Conservation (phyloP, 1,140 invertebrate species). For the Euschistus heros region DNA sequence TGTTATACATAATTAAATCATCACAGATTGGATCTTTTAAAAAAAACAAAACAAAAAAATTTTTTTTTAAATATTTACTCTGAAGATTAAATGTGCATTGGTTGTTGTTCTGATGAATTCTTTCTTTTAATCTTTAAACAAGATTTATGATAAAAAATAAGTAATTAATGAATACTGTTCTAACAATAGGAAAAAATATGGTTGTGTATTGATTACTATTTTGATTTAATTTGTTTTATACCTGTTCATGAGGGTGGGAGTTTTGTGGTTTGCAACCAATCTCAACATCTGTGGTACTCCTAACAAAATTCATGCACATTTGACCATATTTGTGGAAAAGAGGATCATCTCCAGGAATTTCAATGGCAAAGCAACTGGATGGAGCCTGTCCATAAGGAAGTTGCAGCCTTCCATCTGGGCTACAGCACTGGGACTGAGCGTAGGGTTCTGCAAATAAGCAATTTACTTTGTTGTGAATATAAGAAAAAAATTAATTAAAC, state of each 20-base stretch:
- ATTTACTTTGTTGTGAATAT: too few species aligned
- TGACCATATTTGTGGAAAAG: slow-evolving; percentile 55
- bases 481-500: too few species aligned
- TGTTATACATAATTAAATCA: too few species aligned
- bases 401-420: slow-evolving; percentile 48
- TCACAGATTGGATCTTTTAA: too few species aligned
- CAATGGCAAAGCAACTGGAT: slow-evolving; percentile 71
- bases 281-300: slow-evolving; percentile 60
- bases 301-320: slow-evolving; percentile 75
- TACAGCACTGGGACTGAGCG: slow-evolving; percentile 51
- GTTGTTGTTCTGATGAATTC: too few species aligned
- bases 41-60: too few species aligned
- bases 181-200: not conserved
- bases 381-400: slow-evolving; percentile 29
- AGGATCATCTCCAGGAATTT: slow-evolving; percentile 70
- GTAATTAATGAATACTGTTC: not conserved
- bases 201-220: not conserved
- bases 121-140: too few species aligned
- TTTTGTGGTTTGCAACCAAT: slow-evolving; percentile 47
- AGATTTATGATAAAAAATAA: not conserved
- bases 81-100: too few species aligned
- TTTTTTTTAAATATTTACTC: too few species aligned
- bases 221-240: slow-evolving; percentile 32
- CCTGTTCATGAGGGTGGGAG: slow-evolving; percentile 58
- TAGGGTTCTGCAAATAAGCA: slow-evolving; percentile 44